These are phyloP conservation scores for Heliconius cydno DNA, from an alignment of 2,888 invertebrate genomes.

Conservation along the genomic window DNA sequence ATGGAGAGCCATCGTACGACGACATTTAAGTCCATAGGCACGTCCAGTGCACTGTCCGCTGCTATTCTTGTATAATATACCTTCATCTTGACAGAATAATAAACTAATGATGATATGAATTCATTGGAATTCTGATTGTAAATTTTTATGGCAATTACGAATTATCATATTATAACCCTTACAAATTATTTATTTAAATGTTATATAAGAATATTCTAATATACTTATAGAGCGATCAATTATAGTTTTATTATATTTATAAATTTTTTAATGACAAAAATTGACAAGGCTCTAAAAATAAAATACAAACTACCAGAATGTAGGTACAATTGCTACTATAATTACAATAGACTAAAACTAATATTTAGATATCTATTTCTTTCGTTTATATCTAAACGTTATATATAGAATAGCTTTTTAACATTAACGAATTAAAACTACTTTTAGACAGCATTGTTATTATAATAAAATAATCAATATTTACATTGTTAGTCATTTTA, in stretches of 20 bases:
- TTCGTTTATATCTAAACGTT: background rate
- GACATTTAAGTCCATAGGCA: background rate
- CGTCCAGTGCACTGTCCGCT: background rate
- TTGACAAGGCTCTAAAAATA: background rate
- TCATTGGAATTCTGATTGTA: background rate
- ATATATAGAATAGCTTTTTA: background rate
- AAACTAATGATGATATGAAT: background rate
- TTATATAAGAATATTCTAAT: background rate
- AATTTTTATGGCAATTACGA: no score
- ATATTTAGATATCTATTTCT: background rate
- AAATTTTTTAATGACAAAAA: background rate
- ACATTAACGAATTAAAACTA: background rate
- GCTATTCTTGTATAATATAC: background rate
- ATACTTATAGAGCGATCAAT: no score
- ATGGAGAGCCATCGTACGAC: background rate
- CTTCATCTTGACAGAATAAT: background rate
- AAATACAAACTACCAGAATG: background rate
- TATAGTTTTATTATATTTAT: background rate
- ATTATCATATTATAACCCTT: no score
- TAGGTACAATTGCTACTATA: background rate
- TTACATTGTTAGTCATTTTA: background rate
- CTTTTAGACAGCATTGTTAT: background rate
- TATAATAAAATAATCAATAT: slow-evolving; percentile 8
- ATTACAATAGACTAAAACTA: background rate
- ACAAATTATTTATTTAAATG: background rate